Percentiles rank a stretch among this genome's conserved stretches.
phyloP scores from a whole-genome alignment of 2,113 vertebrate genomes.

The Antigone vipio region DNA sequence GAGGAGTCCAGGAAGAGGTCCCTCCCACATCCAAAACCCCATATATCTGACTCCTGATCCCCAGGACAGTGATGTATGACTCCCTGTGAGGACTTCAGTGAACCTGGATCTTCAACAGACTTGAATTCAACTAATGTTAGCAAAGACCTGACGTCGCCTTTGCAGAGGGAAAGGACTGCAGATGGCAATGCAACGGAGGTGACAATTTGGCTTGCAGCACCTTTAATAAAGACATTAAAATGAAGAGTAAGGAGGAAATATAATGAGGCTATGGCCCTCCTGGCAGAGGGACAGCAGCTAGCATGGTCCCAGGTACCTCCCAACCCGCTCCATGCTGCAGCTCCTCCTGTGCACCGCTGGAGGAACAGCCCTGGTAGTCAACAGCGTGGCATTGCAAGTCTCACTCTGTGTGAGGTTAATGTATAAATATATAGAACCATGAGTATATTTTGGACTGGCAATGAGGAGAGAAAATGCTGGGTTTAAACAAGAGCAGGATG shows the following conservation, averaged over 20 bases:
- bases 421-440: background rate
- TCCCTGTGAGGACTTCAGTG: background rate
- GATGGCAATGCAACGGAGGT: background rate
- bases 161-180: background rate
- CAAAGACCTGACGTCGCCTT: background rate
- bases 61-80: background rate
- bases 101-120: background rate
- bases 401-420: background rate
- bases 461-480: background rate
- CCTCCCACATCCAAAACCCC: background rate
- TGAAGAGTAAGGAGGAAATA: background rate
- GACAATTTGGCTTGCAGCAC: background rate
- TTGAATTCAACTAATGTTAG: background rate
- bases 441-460: background rate
- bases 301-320: background rate
- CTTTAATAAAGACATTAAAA: background rate
- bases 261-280: accelerated
- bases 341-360: background rate
- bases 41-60: background rate
- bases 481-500: background rate
- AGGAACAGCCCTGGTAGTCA: background rate
- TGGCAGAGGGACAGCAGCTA: background rate
- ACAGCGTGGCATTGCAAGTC: accelerated
- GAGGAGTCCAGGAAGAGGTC: background rate
- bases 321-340: background rate